Evolutionary conservation across 2,888 invertebrate genomes (phyloP).

Genomic region (Hedya salicella): DNA sequence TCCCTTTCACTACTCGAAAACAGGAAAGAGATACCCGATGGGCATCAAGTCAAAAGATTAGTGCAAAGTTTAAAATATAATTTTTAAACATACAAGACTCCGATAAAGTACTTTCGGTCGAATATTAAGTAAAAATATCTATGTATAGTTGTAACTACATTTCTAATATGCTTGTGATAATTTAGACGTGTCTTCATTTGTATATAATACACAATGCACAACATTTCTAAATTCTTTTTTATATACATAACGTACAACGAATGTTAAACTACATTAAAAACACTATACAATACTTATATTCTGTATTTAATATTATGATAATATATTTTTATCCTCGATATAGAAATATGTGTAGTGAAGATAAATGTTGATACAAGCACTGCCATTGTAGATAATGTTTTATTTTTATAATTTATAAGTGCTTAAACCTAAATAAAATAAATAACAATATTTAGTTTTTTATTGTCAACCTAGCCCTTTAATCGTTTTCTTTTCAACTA

Average conservation of each 20-base stretch:
- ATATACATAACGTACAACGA: constrained; percentile 1
- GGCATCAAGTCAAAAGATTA: not conserved
- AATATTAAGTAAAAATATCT: not conserved
- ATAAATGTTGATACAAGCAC: constrained; percentile 60
- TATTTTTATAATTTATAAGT: constrained; percentile 45
- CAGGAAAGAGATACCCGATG: constrained; percentile 5
- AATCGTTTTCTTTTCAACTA: no score
- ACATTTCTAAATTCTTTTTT: constrained; percentile 2
- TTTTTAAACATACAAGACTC: not conserved
- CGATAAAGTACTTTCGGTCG: not conserved
- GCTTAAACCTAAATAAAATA: constrained; percentile 46
- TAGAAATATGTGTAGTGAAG: constrained; percentile 22
- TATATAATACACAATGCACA: constrained; percentile 21
- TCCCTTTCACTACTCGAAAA: not conserved
- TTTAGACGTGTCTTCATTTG: constrained; percentile 24
- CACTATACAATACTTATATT: constrained; percentile 5
- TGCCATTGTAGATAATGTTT: constrained; percentile 79
- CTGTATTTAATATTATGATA: constrained; percentile 22
- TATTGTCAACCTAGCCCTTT: not conserved
- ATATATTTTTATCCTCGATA: constrained; percentile 12
- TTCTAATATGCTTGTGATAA: constrained; percentile 36
- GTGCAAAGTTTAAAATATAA: constrained; percentile 2
- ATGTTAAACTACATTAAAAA: not conserved
- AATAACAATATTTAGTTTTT: constrained; percentile 6
- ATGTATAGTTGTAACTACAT: constrained; percentile 19